phyloP scores from a whole-genome alignment of 2,797 vertebrate genomes.

The Brachyrhaphis roseni region DNA sequence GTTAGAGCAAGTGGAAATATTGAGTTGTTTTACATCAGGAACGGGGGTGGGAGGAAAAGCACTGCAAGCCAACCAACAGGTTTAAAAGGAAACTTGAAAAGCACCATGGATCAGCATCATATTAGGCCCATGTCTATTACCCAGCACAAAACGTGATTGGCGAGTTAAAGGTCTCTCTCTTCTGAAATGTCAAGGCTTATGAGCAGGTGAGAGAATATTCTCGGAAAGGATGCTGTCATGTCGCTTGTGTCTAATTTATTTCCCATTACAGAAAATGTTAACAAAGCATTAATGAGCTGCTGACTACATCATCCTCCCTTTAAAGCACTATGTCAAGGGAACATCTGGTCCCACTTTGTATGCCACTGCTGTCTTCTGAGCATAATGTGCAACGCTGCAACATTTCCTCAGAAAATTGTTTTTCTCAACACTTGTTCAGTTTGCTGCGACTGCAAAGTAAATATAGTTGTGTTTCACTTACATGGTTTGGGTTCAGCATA shows the following conservation, averaged over 20 bases:
- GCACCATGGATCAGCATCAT: slow-evolving; percentile 57
- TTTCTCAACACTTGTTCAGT: slow-evolving; percentile 44
- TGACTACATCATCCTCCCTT: slow-evolving; percentile 64
- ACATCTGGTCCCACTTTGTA: slow-evolving; percentile 62
- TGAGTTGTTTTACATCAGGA: slow-evolving; percentile 54
- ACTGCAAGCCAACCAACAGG: slow-evolving; percentile 17
- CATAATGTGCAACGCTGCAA: slow-evolving; percentile 48
- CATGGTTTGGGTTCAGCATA: slow-evolving; percentile 19
- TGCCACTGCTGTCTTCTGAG: slow-evolving; percentile 57
- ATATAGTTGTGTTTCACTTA: slow-evolving; percentile 32
- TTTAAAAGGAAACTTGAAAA: slow-evolving; percentile 41
- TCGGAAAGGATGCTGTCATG: slow-evolving; percentile 45
- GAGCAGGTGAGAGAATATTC: slow-evolving; percentile 59
- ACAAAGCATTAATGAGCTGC: slow-evolving; percentile 73
- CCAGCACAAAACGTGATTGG: slow-evolving; percentile 61
- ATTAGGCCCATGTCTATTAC: slow-evolving; percentile 49
- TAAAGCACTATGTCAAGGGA: slow-evolving; percentile 66
- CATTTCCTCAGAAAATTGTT: slow-evolving; percentile 51
- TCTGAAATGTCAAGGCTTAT: slow-evolving; percentile 68
- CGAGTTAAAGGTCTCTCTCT: slow-evolving; percentile 56
- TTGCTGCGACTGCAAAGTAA: slow-evolving; percentile 10
- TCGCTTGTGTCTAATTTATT: slow-evolving; percentile 69
- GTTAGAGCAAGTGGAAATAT: slow-evolving; percentile 61
- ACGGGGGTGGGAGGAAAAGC: slow-evolving; percentile 13
- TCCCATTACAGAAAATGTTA: slow-evolving; percentile 72